Evolutionary conservation across 2,113 vertebrate species (phyloP), one percentile per base, ranked within the genome.

Genomic region (Danionella cerebrum): DNA sequence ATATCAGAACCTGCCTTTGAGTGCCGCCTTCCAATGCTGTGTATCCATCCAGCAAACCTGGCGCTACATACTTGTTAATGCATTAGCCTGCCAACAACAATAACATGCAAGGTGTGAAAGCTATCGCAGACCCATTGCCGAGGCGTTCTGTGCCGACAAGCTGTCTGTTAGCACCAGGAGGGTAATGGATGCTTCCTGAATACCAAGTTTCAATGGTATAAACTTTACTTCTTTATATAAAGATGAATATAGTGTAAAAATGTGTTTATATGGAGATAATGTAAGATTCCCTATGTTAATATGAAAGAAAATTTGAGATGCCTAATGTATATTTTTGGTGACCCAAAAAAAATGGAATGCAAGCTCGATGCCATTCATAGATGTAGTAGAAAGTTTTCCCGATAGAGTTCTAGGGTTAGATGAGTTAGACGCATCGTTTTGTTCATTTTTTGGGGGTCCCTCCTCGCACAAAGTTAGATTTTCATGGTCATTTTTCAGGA

Each of bases 31-130:
- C 63, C 18, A 67, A 51, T 8, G 47, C 53, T 67, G 14, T 9
- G 47, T 33, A 18, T n/a, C 48, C 24, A 53, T 80, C 70, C 73
- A 65, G 42, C 60, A 72, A 62, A 67, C 58, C 42, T 50, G 53
- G 54, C 29, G 62, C 66, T 57, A 45, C 66, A 57, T 65, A 70
- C 65, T 76, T 76, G 74, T 70, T 68, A 63, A 72, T 74, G 55
- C 47, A 77, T 69, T 69, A 70, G 67, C 29, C 68, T 71, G 66
- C 64, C 72, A 78, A 73, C 53, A 48, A 69, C 60, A 78, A 67
- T 65, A 75, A 69, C 68, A 65, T 58, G 66, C 22, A 50, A 70
- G 71, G 69, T 58, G 71, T 60, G 60, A 78, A 76, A 24, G 48
- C 45, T 55, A 54, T 70, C 47, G 14, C 47, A 44, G 55, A 51